phyloP scores from a whole-genome alignment of 2,113 vertebrate species.

The Callorhinus ursinus region DNA sequence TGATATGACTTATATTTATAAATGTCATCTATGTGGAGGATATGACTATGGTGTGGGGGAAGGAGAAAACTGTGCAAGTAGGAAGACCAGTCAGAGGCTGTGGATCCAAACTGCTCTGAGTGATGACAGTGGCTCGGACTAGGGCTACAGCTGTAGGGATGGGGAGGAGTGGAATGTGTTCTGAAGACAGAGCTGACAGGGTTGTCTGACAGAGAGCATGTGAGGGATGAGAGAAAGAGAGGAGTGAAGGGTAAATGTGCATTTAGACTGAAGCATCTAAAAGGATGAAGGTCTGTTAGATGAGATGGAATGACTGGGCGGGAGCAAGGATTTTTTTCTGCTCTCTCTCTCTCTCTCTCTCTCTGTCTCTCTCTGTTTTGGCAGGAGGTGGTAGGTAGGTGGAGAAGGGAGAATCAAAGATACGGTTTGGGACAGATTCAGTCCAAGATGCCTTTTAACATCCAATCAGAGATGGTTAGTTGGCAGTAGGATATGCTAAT shows the following conservation, averaged over 20 bases:
- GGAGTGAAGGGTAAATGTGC: no score
- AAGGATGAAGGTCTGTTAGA: not conserved
- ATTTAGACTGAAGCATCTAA: not conserved
- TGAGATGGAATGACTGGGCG: not conserved
- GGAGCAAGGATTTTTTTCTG: not conserved
- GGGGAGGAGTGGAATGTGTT: not conserved
- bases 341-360: not conserved
- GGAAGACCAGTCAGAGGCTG: not conserved
- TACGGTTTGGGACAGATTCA: not conserved
- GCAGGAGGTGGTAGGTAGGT: fast-evolving
- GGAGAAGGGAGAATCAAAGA: not conserved
- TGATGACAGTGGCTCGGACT: not conserved
- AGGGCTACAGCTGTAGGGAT: not conserved
- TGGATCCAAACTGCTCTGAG: not conserved
- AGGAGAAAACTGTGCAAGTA: not conserved
- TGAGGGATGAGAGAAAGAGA: not conserved
- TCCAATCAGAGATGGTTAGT: not conserved
- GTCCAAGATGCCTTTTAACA: not conserved
- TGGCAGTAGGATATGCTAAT: not conserved
- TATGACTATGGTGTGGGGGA: fast-evolving
- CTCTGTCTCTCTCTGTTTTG: not conserved
- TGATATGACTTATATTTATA: not conserved
- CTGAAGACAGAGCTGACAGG: not conserved
- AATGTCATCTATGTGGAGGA: not conserved
- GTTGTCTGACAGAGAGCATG: no score